phyloP scores from a whole-genome alignment of 2,888 invertebrate genomes.

The Agrotis clavis region DNA sequence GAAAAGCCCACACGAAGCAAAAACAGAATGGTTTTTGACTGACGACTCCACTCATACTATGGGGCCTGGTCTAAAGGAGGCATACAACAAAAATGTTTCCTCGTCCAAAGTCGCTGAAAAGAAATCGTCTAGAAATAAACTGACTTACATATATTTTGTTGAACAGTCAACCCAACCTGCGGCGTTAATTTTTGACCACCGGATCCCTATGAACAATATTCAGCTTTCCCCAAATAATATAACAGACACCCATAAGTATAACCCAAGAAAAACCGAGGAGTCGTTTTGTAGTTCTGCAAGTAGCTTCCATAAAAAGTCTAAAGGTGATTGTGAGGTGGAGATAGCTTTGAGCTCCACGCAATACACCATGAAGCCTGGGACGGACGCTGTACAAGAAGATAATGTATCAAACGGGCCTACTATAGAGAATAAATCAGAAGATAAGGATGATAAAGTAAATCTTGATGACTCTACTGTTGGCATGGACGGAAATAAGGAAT shows the following conservation, averaged over 20 bases:
- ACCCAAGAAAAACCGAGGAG: constrained; percentile 66
- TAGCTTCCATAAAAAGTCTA: background rate
- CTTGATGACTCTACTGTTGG: constrained; percentile 72
- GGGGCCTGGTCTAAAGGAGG: background rate
- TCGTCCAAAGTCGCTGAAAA: constrained; percentile 10
- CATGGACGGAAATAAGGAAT: constrained; percentile 81
- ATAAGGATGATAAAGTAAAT: constrained; percentile 77
- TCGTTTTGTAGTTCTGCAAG: constrained; percentile 4
- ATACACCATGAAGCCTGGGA: constrained; percentile 32
- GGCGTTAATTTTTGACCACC: too few relatives aligned
- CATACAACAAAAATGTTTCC: too few relatives aligned
- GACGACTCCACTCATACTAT: background rate
- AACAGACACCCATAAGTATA: constrained; percentile 74
- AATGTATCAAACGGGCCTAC: constrained; percentile 46
- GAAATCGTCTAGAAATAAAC: constrained; percentile 49
- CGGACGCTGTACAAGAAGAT: constrained; percentile 29
- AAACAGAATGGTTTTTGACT: constrained; percentile 2
- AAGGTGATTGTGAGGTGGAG: constrained; percentile 39
- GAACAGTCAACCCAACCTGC: too few relatives aligned
- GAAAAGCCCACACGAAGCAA: constrained; percentile 66
- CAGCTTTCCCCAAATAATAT: constrained; percentile 31
- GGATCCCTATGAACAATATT: too few relatives aligned
- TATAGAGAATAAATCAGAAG: constrained; percentile 70
- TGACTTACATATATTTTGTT: too few relatives aligned
- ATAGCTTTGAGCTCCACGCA: constrained; percentile 48